Evolutionary conservation across 1,140 invertebrate genomes (phyloP), one percentile per base, ranked within the genome.

Genomic region (Zaprionus capensis): DNA sequence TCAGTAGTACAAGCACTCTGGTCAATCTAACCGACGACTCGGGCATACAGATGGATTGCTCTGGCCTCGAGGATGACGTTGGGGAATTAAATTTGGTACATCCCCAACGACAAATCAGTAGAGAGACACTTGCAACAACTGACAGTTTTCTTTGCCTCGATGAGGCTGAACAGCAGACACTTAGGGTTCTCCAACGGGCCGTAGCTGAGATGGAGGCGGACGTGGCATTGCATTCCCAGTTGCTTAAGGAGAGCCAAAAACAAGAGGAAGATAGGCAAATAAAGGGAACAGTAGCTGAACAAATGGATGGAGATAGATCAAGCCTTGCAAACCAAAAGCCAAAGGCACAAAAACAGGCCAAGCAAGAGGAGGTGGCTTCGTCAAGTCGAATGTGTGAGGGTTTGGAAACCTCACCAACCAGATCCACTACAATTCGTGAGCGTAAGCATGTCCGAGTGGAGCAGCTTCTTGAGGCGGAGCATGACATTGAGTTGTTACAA

Each of bases 171-270:
- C 38, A 67, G 26, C 55, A 84, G 26, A 81, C 85, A 2, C 71
- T 88, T 0, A 58, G 51, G 6, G 85, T 78, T 26, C 69, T 88
- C 17, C 85, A 90, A 56, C 85, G 71, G 2, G 81, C 82, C 2
- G 85, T 88, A 7, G 84, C 85, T 26, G 85, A 90, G 72, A 88
- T 88, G 84, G 85, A 88, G 58, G 84, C 64, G 6, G 81, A 87
- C 31, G 56, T 87, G 20, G 74, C 56, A 2, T 2, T 78, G 11
- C 66, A 80, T 24, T 65, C 63, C 5, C 51, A 51, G 12, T 46
- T 44, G 22, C 53, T 72, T 1, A 64, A 74, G 2, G 9, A 68
- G 26, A 58, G 80, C 9, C 11, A 12, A 3, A 3, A 14, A 14
- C 20, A 51, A 2, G 11, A 51, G 20, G 46, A 51, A 3, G 4